Percentiles rank a stretch among this genome's conserved stretches.
These are phyloP conservation scores for Rhinichthys osculus DNA, from an alignment of 2,797 vertebrate species.

Conservation along the genomic window DNA sequence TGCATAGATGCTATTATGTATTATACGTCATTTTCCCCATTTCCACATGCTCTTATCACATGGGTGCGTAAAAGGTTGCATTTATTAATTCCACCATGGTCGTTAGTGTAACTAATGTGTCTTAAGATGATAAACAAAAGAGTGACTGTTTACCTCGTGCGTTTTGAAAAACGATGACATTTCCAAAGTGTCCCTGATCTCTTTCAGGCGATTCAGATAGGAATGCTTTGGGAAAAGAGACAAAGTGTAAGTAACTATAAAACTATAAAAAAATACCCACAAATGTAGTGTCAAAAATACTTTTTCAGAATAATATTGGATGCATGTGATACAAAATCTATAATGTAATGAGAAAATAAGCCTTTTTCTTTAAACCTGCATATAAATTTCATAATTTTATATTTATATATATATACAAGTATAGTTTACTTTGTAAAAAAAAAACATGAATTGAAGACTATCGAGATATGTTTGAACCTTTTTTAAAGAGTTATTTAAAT, in stretches of 20 bases:
- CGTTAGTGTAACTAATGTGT: neutral
- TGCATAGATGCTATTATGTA: conserved; percentile 3
- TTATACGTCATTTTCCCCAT: neutral
- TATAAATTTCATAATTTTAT: neutral
- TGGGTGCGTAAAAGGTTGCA: neutral
- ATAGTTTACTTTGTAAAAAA: neutral
- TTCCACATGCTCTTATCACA: neutral
- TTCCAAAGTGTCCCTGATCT: conserved; percentile 87
- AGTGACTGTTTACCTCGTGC: conserved; percentile 86
- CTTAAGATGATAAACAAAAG: neutral
- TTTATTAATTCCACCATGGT: neutral
- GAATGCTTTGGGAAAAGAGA: conserved; percentile 73
- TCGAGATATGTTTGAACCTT: neutral
- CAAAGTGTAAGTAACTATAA: neutral
- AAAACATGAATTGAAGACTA: neutral
- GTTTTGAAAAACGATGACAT: conserved; percentile 91
- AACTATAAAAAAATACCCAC: neutral
- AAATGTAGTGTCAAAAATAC: neutral
- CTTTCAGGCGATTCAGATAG: conserved; percentile 88
- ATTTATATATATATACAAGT: neutral
- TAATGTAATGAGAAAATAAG: neutral
- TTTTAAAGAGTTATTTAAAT: neutral
- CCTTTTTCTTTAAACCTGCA: neutral
- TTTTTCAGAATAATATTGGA: neutral
- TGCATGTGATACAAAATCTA: neutral